A percentile compares a stretch with the other conserved stretches of the same genome.
phyloP scores from a whole-genome alignment of 2,797 vertebrate species.

The Spea hammondii region DNA sequence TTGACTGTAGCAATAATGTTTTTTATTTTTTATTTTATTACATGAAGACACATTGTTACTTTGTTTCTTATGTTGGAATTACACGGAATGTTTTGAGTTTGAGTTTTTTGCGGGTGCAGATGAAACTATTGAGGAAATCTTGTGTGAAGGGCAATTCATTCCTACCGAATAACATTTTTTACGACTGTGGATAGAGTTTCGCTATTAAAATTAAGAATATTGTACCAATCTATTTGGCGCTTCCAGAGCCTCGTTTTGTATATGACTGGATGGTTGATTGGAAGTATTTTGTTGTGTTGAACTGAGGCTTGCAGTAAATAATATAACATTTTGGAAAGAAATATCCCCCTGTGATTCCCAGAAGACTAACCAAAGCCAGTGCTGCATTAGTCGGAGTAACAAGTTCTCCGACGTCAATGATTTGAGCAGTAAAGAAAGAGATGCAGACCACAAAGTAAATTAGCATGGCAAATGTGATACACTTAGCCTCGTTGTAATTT shows the following conservation, averaged over 20 bases:
- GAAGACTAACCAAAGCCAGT: constrained; percentile 66
- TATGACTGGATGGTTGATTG: constrained; percentile 84
- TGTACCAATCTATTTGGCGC: constrained; percentile 1
- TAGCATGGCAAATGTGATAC: constrained; percentile 78
- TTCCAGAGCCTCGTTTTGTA: constrained; percentile 72
- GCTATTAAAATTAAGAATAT: too few relatives aligned
- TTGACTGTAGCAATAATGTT: too few relatives aligned
- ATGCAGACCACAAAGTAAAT: constrained; percentile 78
- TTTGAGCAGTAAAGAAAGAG: constrained; percentile 75
- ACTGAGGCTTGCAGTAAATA: constrained; percentile 72
- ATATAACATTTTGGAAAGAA: constrained; percentile 82
- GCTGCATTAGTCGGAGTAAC: constrained; percentile 50
- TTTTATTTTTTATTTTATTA: too few relatives aligned
- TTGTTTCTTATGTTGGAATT: too few relatives aligned
- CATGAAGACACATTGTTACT: too few relatives aligned
- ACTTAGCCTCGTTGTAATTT: constrained; percentile 84
- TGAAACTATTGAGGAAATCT: too few relatives aligned
- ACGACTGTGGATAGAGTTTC: too few relatives aligned
- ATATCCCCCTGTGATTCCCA: constrained; percentile 74
- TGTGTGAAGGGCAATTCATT: too few relatives aligned
- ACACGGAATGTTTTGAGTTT: too few relatives aligned
- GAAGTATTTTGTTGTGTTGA: constrained; percentile 77
- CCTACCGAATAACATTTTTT: too few relatives aligned
- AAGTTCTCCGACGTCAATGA: constrained; percentile 64
- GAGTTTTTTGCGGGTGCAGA: too few relatives aligned